Evolutionary conservation across 2,888 invertebrate genomes (phyloP).

Genomic region (Thymelicus lineola): DNA sequence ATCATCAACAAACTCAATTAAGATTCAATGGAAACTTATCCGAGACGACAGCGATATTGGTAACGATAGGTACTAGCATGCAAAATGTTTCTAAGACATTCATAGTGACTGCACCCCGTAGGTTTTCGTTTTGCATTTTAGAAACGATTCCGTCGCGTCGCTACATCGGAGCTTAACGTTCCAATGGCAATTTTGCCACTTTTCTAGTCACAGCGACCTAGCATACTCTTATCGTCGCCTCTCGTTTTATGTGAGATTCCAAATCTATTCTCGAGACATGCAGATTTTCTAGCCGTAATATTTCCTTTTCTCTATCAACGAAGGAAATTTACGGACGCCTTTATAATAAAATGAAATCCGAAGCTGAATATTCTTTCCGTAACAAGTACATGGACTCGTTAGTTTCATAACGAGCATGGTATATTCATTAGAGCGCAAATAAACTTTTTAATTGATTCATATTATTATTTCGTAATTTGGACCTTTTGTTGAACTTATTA

Average conservation of each 20-base stretch:
- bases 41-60: not conserved
- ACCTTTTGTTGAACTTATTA: conserved; percentile 51
- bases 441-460: conserved; percentile 45
- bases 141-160: conserved; percentile 20
- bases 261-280: conserved; percentile 36
- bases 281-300: conserved; percentile 32
- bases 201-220: conserved; percentile 32
- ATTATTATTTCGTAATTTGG: conserved; percentile 54
- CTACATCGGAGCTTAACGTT: conserved; percentile 30
- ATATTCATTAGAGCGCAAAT: conserved; percentile 35
- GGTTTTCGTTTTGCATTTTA: conserved; percentile 15
- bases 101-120: conserved; percentile 5
- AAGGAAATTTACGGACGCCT: conserved; percentile 21
- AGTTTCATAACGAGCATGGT: not conserved
- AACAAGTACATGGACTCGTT: conserved; percentile 9
- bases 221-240: conserved; percentile 28
- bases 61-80: not conserved
- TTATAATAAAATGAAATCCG: conserved; percentile 26
- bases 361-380: conserved; percentile 2
- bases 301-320: conserved; percentile 27
- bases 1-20: too few species aligned
- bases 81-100: conserved; percentile 11
- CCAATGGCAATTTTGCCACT: conserved; percentile 37
- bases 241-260: conserved; percentile 34
- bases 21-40: too few species aligned